Evolutionary conservation across 2,888 invertebrate species (phyloP), one percentile per base, ranked within the genome.

Genomic region (Oeneis ivallda): DNA sequence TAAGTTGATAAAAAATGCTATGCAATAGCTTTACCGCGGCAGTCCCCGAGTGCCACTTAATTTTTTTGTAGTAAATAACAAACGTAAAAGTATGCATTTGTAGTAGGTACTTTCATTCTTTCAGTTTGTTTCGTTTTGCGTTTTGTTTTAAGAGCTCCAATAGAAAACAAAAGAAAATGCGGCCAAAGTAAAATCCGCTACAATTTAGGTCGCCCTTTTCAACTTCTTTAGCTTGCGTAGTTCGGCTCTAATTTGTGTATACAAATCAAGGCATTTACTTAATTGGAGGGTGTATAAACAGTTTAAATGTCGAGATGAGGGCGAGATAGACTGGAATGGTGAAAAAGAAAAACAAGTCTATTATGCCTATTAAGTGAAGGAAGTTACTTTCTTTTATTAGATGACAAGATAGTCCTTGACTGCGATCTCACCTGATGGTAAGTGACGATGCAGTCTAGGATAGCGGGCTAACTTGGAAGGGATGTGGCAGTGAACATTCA

Each of bases 231-330:
- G 60, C 37, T 37, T 49, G 37, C 49, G 45, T 49, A 50, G 60
- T 37, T 39, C 47, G 37, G n/a, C 34, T 60, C 47, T 60, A 60
- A 60, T 60, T 60, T 60, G 60, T 60, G 49, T 49, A 60, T 60
- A 60, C 13, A 60, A 60, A 60, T 60, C 60, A 60, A 37, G 49
- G 47, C 60, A 60, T 60, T 60, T 50, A 49, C 47, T 32, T 60
- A 60, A 60, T 60, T 60, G 49, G 60, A 19, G 32, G 45, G 45
- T 26, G 45, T 15, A 47, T 58, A 58, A 47, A 43, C 15, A 26
- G n/a, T 43, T 43, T 58, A 32, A 58, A 32, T 45, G 32, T 15
- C 45, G 4, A 32, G 32, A 32, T 32, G 32, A n/a, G 43, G 32
- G 32, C 15, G 32, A 32, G 43, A 32, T 45, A 45, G 32, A 15